These are phyloP conservation scores for Spizaetus ornatus DNA, from an alignment of 2,113 vertebrate genomes.

Conservation along the genomic window DNA sequence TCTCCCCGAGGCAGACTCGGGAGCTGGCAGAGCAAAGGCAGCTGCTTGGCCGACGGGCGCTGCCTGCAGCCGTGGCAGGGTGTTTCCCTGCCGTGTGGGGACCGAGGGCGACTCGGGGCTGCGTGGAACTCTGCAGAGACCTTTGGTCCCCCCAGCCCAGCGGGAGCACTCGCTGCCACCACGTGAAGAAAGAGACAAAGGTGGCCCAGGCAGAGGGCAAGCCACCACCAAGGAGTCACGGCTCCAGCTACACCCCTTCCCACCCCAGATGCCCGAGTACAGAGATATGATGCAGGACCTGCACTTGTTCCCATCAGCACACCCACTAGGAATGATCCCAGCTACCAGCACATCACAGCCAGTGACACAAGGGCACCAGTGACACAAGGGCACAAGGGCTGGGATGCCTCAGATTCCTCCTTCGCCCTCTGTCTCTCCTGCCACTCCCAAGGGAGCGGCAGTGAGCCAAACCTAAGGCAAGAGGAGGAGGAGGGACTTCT, in stretches of 20 bases:
- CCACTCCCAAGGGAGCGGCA: neutral
- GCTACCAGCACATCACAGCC: neutral
- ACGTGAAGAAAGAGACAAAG: neutral
- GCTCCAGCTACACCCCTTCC: neutral
- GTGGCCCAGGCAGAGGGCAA: neutral
- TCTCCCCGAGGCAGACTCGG: accelerated
- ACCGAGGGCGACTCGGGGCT: neutral
- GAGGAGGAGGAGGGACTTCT: neutral
- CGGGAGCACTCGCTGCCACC: neutral
- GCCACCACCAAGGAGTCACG: neutral
- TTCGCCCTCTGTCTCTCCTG: neutral
- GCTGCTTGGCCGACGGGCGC: accelerated
- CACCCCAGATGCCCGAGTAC: neutral
- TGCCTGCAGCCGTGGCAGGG: neutral
- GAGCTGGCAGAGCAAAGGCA: neutral
- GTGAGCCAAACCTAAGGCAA: neutral
- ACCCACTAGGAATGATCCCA: neutral
- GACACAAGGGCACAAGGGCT: neutral
- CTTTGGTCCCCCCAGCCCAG: neutral
- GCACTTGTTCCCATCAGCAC: neutral
- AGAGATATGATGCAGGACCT: neutral
- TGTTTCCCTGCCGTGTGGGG: neutral
- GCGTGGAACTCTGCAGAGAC: neutral
- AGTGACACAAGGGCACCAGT: neutral
- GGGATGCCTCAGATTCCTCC: neutral